These are phyloP conservation scores for Theonella swinhoei DNA, from an alignment of 37 sponge, comb jelly and placozoan genomes.

Conservation along the genomic window DNA sequence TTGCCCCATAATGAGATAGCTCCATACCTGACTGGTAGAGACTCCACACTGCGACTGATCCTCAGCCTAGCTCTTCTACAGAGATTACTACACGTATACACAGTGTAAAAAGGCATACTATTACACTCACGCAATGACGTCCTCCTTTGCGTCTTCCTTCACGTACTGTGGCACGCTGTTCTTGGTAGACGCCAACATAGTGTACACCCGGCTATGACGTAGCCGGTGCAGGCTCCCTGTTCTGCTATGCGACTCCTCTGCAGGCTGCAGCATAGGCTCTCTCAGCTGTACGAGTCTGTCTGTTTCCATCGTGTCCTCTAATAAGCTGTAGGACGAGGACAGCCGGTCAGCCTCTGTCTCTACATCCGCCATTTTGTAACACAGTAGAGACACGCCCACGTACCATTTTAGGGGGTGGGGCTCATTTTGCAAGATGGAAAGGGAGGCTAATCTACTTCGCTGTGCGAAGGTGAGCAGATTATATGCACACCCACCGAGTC, in stretches of 20 bases:
- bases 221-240: not conserved
- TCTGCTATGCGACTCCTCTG: not conserved
- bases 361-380: not conserved
- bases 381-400: too few relatives aligned
- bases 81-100: not conserved
- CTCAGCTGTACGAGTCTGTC: not conserved
- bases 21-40: slow-evolving; percentile 20
- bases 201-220: not conserved
- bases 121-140: slow-evolving; percentile 45
- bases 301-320: not conserved
- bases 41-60: slow-evolving; percentile 28
- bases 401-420: not conserved
- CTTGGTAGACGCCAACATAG: not conserved
- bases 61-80: slow-evolving; percentile 44
- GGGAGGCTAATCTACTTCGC: slow-evolving; percentile 46
- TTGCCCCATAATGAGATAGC: not conserved
- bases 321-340: not conserved
- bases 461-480: slow-evolving; percentile 47
- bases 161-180: slow-evolving; percentile 37
- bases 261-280: not conserved
- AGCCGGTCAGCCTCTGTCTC: not conserved
- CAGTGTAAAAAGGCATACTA: not conserved
- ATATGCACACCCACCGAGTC: not conserved
- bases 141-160: not conserved
- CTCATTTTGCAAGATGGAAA: slow-evolving; percentile 26